These are phyloP conservation scores for Tenthredo livida DNA, from an alignment of 2,888 invertebrate genomes.

Conservation along the genomic window DNA sequence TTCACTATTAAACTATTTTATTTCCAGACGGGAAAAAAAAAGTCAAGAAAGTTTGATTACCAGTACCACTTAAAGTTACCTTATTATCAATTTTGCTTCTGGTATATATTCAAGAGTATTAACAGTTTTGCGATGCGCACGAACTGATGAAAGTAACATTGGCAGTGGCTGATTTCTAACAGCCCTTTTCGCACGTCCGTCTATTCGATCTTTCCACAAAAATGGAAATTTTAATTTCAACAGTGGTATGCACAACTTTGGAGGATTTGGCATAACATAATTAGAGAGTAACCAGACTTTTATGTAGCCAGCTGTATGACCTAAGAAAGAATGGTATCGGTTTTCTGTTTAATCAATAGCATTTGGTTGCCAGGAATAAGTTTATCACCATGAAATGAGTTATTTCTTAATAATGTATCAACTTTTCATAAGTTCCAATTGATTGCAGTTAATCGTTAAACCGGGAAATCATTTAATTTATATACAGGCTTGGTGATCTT, in stretches of 20 bases:
- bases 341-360: slow-evolving; percentile 50
- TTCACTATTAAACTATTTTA: slow-evolving; percentile 22
- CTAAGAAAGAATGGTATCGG: slow-evolving; percentile 66
- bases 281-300: slow-evolving; percentile 89
- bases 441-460: not conserved
- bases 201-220: slow-evolving; percentile 84
- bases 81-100: slow-evolving; percentile 84
- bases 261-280: slow-evolving; percentile 79
- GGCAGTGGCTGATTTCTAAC: slow-evolving; percentile 83
- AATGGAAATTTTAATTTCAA: slow-evolving; percentile 87
- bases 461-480: not conserved
- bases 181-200: slow-evolving; percentile 85
- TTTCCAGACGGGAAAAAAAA: not conserved
- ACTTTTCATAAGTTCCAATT: not conserved
- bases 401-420: not conserved
- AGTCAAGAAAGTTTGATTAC: not conserved
- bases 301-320: slow-evolving; percentile 86
- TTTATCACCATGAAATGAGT: not conserved
- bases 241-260: slow-evolving; percentile 81
- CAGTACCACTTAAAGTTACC: slow-evolving; percentile 77
- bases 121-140: slow-evolving; percentile 86
- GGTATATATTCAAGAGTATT: slow-evolving; percentile 85
- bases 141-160: slow-evolving; percentile 84
- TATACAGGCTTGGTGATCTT: not conserved
- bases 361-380: slow-evolving; percentile 17